phyloP scores from a whole-genome alignment of 2,113 vertebrate genomes.

The Ammodytes dubius region DNA sequence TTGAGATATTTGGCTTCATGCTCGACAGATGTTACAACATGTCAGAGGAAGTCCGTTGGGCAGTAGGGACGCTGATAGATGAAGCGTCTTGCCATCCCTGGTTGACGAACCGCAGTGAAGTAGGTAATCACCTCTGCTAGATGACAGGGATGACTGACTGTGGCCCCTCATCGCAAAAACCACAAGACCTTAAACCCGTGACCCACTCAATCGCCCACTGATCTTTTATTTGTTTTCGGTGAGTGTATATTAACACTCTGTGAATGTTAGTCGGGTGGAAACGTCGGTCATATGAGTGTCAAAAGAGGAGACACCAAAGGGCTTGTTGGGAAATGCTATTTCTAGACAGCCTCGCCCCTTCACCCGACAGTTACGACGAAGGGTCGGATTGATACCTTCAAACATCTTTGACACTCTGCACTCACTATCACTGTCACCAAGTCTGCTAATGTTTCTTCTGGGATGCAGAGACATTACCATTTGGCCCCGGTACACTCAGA shows the following conservation, averaged over 20 bases:
- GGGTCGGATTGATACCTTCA: constrained; percentile 53
- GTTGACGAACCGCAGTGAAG: constrained; percentile 45
- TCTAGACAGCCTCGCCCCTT: constrained; percentile 67
- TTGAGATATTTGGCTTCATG: constrained; percentile 50
- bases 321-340: constrained; percentile 71
- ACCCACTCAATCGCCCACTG: constrained; percentile 43
- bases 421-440: constrained; percentile 71
- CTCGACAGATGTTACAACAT: constrained; percentile 71
- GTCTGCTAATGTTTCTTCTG: constrained; percentile 55
- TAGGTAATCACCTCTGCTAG: constrained; percentile 32
- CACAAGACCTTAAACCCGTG: constrained; percentile 38
- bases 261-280: constrained; percentile 70
- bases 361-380: constrained; percentile 41
- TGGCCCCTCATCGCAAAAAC: constrained; percentile 45
- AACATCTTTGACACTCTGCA: constrained; percentile 67
- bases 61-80: constrained; percentile 49
- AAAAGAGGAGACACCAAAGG: constrained; percentile 75
- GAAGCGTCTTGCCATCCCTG: constrained; percentile 37
- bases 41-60: constrained; percentile 35
- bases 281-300: constrained; percentile 70
- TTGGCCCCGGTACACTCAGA: constrained; percentile 23
- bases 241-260: constrained; percentile 65
- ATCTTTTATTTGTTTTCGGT: constrained; percentile 74
- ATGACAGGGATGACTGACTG: constrained; percentile 53
- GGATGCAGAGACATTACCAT: constrained; percentile 30